phyloP scores from a whole-genome alignment of 2,888 invertebrate species.

The Clivina fossor region DNA sequence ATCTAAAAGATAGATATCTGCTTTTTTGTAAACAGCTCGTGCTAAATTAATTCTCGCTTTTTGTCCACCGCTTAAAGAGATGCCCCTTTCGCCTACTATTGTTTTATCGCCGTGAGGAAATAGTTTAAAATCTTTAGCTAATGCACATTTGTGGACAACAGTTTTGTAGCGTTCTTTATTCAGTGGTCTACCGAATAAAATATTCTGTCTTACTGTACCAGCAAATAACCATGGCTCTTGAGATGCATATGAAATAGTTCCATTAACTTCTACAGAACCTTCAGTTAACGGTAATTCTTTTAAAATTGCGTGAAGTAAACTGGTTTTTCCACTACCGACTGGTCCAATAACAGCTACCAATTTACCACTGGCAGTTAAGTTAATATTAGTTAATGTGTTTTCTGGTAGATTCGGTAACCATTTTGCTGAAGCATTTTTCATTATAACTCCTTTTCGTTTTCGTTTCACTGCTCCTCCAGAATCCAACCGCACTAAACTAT shows the following conservation, averaged over 20 bases:
- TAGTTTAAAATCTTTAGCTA: conserved; percentile 70
- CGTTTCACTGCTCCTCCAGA: conserved; percentile 9
- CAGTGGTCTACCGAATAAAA: conserved; percentile 70
- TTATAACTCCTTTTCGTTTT: conserved; percentile 55
- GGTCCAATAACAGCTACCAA: conserved; percentile 65
- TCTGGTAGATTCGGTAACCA: conserved; percentile 62
- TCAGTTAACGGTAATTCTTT: conserved; percentile 53
- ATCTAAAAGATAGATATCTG: conserved; percentile 78
- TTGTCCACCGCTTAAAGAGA: conserved; percentile 82
- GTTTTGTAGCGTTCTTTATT: conserved; percentile 61
- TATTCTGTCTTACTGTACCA: conserved; percentile 71
- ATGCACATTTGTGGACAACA: conserved; percentile 66
- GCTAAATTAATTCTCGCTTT: conserved; percentile 80
- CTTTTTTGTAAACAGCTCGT: conserved; percentile 72
- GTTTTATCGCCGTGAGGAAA: conserved; percentile 77
- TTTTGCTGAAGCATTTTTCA: conserved; percentile 68
- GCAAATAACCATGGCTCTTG: conserved; percentile 67
- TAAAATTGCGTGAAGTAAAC: conserved; percentile 54
- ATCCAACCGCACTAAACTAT: conserved; percentile 15
- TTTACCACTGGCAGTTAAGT: conserved; percentile 51
- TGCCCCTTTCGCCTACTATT: conserved; percentile 79
- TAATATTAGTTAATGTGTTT: conserved; percentile 54
- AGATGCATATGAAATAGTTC: conserved; percentile 60
- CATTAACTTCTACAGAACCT: conserved; percentile 54
- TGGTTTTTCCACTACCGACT: conserved; percentile 69